Evolutionary conservation across 2,797 vertebrate genomes (phyloP), one percentile per base, ranked within the genome.

Genomic region (Argentina silus): DNA sequence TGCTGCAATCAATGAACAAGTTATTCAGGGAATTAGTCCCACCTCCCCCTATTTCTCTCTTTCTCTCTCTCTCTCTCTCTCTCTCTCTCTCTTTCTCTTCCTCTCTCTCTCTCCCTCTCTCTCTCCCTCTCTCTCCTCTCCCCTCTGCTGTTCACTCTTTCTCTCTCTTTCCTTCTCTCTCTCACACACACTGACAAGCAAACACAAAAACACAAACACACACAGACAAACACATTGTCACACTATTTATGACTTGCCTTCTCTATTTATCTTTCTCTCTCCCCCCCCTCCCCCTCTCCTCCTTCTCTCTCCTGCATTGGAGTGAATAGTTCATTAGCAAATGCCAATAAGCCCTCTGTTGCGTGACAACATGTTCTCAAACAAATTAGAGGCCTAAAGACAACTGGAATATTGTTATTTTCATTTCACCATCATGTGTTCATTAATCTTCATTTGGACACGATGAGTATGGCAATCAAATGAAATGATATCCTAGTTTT

Each of bases 391-490:
- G 85, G 85, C 89, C 87, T 85, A 84, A 91, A 92, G 89, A 92
- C 89, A 90, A 91, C 87, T 63, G 65, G 86, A 88, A 89, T 91
- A 89, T 91, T 91, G 90, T 91, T 90, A 87, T 92, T 90, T 88
- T 91, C 84, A 88, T 78, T 87, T 79, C 84, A 81, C 86, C 81
- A 85, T 90, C 87, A 89, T 90, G 79, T 87, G 88, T 92, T 90
- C 90, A 92, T 93, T 91, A 90, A 91, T 93, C 91, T 92, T 91
- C 85, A 91, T 92, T 92, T 91, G 82, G 79, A 78, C 81, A 80
- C 91, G 88, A 89, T 90, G 88, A 91, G 89, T 87, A 85, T 91
- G 88, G 86, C 86, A 90, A 91, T 91, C 87, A 91, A 91, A 92
- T 88, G 61, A 90, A 90, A 91, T 91, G 80, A 88, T 88, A 86